phyloP scores from a whole-genome alignment of 1,140 invertebrate genomes.

The Drosophila persimilis region DNA sequence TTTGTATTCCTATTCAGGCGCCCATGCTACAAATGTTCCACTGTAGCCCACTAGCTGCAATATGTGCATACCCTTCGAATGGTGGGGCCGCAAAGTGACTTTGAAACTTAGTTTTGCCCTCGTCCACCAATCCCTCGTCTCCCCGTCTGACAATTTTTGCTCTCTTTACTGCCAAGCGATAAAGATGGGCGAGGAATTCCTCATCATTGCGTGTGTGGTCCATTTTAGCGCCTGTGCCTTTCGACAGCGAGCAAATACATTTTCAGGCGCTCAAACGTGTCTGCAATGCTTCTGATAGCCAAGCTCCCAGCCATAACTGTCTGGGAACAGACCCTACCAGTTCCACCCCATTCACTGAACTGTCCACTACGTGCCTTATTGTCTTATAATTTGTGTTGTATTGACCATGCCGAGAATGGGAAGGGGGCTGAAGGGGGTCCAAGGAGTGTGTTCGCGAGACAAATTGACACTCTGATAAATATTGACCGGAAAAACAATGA shows the following conservation, averaged over 20 bases:
- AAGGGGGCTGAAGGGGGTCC: background rate
- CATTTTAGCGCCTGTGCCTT: conserved; percentile 57
- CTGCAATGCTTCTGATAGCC: conserved; percentile 22
- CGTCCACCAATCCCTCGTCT: background rate
- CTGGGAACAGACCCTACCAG: conserved; percentile 15
- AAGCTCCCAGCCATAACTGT: too few species aligned
- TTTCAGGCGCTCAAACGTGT: conserved; percentile 61
- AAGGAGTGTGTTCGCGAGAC: conserved; percentile 23
- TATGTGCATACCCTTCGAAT: too few species aligned
- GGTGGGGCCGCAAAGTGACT: conserved; percentile 11
- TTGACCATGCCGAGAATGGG: conserved; percentile 15
- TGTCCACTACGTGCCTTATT: conserved; percentile 67
- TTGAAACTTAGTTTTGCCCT: conserved; percentile 14
- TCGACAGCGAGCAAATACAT: conserved; percentile 60
- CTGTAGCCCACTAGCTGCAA: too few species aligned
- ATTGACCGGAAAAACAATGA: conserved; percentile 28
- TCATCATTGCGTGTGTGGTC: conserved; percentile 46
- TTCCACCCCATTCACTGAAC: conserved; percentile 7
- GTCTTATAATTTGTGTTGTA: conserved; percentile 69
- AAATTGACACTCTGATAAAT: conserved; percentile 73
- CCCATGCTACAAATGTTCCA: background rate
- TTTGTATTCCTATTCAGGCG: background rate
- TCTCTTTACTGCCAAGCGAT: background rate
- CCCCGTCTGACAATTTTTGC: conserved; percentile 9
- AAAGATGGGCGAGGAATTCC: conserved; percentile 23